Conservation (phyloP, 2,888 invertebrate genomes). For the Hymenopus coronatus region DNA sequence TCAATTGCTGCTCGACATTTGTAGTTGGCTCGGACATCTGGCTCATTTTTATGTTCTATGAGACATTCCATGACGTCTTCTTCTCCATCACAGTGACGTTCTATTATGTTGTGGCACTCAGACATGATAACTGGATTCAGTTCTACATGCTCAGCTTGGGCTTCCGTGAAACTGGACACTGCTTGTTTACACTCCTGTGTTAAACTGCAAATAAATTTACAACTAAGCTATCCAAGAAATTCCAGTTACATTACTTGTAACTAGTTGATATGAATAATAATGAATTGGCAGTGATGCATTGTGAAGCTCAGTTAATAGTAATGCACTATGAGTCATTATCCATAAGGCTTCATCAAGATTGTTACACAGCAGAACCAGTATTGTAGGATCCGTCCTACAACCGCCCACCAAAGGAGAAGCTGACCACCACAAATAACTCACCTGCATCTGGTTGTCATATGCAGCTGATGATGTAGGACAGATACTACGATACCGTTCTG, state of each 20-base stretch:
- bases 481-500: too few species aligned
- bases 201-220: conserved; percentile 47
- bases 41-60: conserved; percentile 85
- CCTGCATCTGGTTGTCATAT: too few species aligned
- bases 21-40: conserved; percentile 69
- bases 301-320: too few species aligned
- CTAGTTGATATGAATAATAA: too few species aligned
- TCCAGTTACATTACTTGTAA: neutral
- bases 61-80: conserved; percentile 91
- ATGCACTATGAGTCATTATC: too few species aligned
- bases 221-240: neutral
- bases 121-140: conserved; percentile 83
- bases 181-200: conserved; percentile 66
- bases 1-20: conserved; percentile 93
- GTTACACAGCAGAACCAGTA: too few species aligned
- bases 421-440: too few species aligned
- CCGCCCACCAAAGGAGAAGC: too few species aligned
- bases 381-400: too few species aligned
- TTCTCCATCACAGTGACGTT: conserved; percentile 69
- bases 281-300: too few species aligned
- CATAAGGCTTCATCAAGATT: too few species aligned
- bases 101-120: conserved; percentile 78
- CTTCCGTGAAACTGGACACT: conserved; percentile 82
- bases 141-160: conserved; percentile 83
- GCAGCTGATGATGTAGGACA: too few species aligned